Base-by-base conservation (phyloP, 2,888 invertebrate species). In the Criorhina ranunculi region DNA sequence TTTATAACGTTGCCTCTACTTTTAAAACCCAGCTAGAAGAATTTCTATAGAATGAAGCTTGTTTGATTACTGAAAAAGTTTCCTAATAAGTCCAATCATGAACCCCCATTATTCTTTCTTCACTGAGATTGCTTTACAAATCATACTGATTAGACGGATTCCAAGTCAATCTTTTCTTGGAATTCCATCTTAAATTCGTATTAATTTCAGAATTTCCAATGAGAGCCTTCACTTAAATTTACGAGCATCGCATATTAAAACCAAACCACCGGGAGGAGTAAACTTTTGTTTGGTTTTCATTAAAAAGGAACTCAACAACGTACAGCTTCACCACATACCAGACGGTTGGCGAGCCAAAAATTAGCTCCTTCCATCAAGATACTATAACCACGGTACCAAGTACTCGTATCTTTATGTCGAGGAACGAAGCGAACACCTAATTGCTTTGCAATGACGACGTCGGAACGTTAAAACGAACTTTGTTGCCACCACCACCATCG, bases 371-470 rank as follows among this genome's bases (percentile, higher is more conserved):
- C 53, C 42, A 73, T 60, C 60, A 17, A 31, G 60, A 73, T 40
- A 15, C 49, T 49, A 40, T n/a, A n/a, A n/a, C 33, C 49, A 5
- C 24, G 8, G 24, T n/a, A 24, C 24, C 24, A 24, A 24, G 24
- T 24, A 3, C 4, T 24, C 24, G 35, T 46, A 69, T 53, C 55
- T 55, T 4, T 24, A n/a, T 12, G 29, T 67, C 40, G 29, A 40
- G 33, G 31, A 44, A 29, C 31, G 29, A 29, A 60, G 37, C n/a
- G 17, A 62, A 51, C 62, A 60, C 60, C 60, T 73, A 73, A 73
- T 73, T 73, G 72, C 72, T 73, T 51, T 53, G 62, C 49, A 73
- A 73, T 73, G 40, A 73, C 29, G 40, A 37, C 42, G 44, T 17
- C 17, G 31, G 40, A 60, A 64, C 40, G 42, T 31, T n/a, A 51